These are phyloP conservation scores for Cylindroiulus punctatus DNA, from an alignment of 2,888 invertebrate genomes.

Conservation along the genomic window DNA sequence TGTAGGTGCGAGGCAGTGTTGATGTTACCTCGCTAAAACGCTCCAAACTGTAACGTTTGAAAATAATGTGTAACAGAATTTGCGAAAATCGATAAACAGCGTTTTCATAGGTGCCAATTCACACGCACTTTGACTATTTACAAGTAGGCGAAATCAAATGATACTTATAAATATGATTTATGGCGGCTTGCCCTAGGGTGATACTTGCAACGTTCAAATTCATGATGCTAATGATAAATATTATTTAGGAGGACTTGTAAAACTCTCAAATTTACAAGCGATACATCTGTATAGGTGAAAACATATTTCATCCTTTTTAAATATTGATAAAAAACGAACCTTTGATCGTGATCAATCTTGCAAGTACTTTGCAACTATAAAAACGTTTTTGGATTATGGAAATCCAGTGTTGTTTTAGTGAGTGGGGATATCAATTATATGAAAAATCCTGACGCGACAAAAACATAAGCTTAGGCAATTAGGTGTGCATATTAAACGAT, in stretches of 20 bases:
- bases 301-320: too few relatives aligned
- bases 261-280: too few relatives aligned
- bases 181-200: background rate
- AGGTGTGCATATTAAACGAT: background rate
- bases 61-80: background rate
- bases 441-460: background rate
- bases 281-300: too few relatives aligned
- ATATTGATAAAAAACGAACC: too few relatives aligned
- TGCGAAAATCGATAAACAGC: background rate
- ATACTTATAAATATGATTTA: background rate
- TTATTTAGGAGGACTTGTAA: background rate
- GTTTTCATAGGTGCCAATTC: background rate
- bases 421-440: background rate
- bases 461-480: slow-evolving; percentile 20
- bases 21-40: background rate
- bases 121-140: background rate
- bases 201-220: background rate
- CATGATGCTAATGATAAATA: background rate
- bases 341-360: too few relatives aligned
- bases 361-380: too few relatives aligned
- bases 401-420: background rate
- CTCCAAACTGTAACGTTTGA: background rate
- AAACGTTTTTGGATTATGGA: background rate
- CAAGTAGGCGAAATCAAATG: background rate
- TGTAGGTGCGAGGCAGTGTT: background rate